Evolutionary conservation across 2,888 invertebrate species (phyloP).

Genomic region (Xylocampa areola): DNA sequence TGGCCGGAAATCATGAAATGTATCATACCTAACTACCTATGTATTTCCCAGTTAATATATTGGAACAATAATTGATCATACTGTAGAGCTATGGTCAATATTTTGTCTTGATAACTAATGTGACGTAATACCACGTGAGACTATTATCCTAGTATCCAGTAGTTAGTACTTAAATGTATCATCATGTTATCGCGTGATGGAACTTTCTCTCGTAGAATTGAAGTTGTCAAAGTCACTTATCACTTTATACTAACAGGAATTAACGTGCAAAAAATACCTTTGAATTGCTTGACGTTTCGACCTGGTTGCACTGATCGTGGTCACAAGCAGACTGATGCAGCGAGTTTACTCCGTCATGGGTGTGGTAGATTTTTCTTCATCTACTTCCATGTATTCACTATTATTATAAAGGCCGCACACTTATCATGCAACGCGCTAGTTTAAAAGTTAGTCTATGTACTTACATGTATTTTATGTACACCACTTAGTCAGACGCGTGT

Average conservation of each 20-base stretch:
- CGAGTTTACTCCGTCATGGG: too few relatives aligned
- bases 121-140: constrained; percentile 33
- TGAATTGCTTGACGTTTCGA: too few relatives aligned
- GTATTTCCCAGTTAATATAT: constrained; percentile 13
- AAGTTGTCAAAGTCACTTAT: constrained; percentile 42
- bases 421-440: too few relatives aligned
- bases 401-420: too few relatives aligned
- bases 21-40: constrained; percentile 9
- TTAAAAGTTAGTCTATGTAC: constrained; percentile 34
- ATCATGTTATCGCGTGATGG: constrained; percentile 47
- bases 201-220: constrained; percentile 48
- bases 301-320: too few relatives aligned
- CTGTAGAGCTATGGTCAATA: constrained; percentile 20
- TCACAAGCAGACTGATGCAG: too few relatives aligned
- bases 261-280: too few relatives aligned
- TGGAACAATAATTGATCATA: constrained; percentile 27
- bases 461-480: constrained; percentile 15
- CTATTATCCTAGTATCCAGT: constrained; percentile 18
- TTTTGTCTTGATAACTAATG: constrained; percentile 32
- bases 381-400: too few relatives aligned
- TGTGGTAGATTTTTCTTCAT: too few relatives aligned
- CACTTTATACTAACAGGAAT: too few relatives aligned
- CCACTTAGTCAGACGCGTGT: constrained; percentile 5
- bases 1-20: constrained; percentile 3
- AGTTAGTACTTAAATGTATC: constrained; percentile 33